A percentile compares a stretch with the other conserved stretches of the same genome.
Evolutionary conservation across 2,888 invertebrate genomes (phyloP).

Genomic region (Congeria kusceri): DNA sequence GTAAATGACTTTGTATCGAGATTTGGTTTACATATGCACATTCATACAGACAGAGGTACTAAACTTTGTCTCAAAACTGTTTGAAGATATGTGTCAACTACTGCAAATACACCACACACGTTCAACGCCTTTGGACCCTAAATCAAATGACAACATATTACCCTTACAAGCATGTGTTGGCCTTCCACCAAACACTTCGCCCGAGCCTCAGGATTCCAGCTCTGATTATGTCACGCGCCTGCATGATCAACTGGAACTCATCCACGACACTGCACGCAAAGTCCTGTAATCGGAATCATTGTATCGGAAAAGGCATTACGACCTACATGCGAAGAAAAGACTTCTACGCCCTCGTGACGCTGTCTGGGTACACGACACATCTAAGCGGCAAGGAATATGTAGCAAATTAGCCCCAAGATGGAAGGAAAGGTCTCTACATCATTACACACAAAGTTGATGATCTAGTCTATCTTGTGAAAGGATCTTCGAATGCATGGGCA

Average conservation of each 20-base stretch:
- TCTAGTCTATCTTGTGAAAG: background rate
- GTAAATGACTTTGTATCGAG: slow-evolving; percentile 49
- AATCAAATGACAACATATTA: slow-evolving; percentile 54
- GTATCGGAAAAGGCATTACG: slow-evolving; percentile 45
- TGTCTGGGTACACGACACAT: slow-evolving; percentile 1
- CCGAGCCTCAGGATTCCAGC: background rate
- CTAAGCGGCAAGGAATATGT: background rate
- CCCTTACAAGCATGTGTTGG: slow-evolving; percentile 43
- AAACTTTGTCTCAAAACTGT: slow-evolving; percentile 8
- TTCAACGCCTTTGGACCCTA: slow-evolving; percentile 23
- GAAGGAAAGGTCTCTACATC: slow-evolving; percentile 7
- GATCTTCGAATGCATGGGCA: background rate
- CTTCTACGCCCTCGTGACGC: background rate
- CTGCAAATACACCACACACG: slow-evolving; percentile 3
- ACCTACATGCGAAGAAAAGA: slow-evolving; percentile 7
- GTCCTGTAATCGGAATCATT: slow-evolving; percentile 22
- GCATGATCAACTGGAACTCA: slow-evolving; percentile 10
- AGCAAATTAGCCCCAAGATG: slow-evolving; percentile 4
- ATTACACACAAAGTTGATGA: background rate
- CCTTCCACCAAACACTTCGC: background rate
- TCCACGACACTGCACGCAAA: slow-evolving; percentile 36
- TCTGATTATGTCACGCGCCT: slow-evolving; percentile 22
- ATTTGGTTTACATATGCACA: background rate
- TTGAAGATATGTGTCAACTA: slow-evolving; percentile 11
- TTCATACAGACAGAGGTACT: slow-evolving; percentile 11